A percentile compares a stretch with the other conserved stretches of the same genome.
phyloP scores from a whole-genome alignment of 1,140 invertebrate genomes.

The Lepidurus apus region DNA sequence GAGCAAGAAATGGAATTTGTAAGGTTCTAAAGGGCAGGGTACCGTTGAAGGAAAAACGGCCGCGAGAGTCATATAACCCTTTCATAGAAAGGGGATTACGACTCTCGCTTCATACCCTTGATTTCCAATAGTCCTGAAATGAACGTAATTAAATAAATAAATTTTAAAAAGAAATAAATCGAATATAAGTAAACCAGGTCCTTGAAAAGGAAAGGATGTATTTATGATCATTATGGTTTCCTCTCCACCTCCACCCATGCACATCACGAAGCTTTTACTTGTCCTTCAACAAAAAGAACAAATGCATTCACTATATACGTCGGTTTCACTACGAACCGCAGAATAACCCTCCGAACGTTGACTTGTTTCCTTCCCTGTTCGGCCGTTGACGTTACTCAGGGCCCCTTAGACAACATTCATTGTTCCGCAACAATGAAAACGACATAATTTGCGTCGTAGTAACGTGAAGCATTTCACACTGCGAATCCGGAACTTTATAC shows the following conservation, averaged over 20 bases:
- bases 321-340: not conserved
- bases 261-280: not conserved
- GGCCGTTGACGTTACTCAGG: not conserved
- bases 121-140: not conserved
- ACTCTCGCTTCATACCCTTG: too few species aligned
- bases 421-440: not conserved
- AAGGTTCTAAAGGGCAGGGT: not conserved
- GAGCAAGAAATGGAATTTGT: not conserved
- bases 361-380: not conserved
- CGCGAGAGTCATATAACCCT: not conserved
- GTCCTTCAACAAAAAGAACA: conserved; percentile 6
- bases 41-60: not conserved
- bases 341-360: not conserved
- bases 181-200: not conserved
- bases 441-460: not conserved
- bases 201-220: not conserved
- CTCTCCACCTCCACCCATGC: not conserved
- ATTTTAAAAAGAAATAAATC: not conserved
- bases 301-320: not conserved
- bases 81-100: not conserved
- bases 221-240: conserved; percentile 1
- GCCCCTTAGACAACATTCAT: not conserved
- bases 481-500: not conserved
- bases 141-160: not conserved
- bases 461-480: not conserved